Base-by-base conservation (phyloP, 2,888 invertebrate genomes). In the Lasioglossum marginatum region DNA sequence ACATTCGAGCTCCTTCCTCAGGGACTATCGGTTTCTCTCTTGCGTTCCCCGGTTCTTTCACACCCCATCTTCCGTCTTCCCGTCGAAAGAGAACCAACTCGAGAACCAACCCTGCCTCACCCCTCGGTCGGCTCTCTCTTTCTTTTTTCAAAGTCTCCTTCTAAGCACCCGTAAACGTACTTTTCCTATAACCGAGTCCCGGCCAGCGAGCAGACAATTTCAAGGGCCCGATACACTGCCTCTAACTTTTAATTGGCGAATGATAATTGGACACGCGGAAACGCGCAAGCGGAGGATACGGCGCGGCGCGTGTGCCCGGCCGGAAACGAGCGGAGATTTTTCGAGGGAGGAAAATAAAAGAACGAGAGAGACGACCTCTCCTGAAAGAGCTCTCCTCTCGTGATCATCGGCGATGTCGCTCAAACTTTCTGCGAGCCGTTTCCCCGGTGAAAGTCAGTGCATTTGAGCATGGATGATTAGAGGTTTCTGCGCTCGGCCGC, bases 201-300 rank as follows among this genome's bases (percentile, higher is more conserved):
- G 73, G 63, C 2, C 63, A 63, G 16, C 63, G 31, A 70, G 60
- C 75, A 71, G 57, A 79, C 66, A 81, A 86, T 87, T 83, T 87
- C 83, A 82, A 88, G 80, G 37, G 70, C 63, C 80, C 60, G 82
- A 76, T 87, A 84, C 83, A 88, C 86, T 79, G 71, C 81, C 84
- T 86, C 66, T 66, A 92, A 90, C 86, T 91, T 92, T 91, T 91
- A 92, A 91, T 91, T 91, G 90, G 92, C 88, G 83, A 91, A 91
- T 88, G 84, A 90, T 91, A 92, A 91, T 92, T 91, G 90, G 90
- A 85, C 87, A 87, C 80, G 60, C 87, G 88, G 88, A 90, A 87
- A 89, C 86, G 85, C 83, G 74, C 79, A 27, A 76, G 63, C 52
- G 82, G 45, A 72, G 80, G 31, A 86, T 80, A 83, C 52, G 52